A percentile compares a stretch with the other conserved stretches of the same genome.
phyloP scores from a whole-genome alignment of 2,797 vertebrate genomes.

The Betta splendens region DNA sequence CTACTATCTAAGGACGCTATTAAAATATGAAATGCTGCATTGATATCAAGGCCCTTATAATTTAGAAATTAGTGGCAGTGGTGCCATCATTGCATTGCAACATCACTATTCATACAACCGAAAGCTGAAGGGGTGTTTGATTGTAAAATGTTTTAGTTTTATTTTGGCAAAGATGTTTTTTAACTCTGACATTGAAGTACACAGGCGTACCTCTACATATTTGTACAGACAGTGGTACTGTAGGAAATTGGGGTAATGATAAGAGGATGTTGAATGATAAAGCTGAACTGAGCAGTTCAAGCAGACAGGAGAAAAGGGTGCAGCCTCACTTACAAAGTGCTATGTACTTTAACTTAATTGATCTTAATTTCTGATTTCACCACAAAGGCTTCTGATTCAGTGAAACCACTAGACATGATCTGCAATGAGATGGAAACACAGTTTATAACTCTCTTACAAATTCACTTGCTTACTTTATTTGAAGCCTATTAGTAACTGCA shows the following conservation, averaged over 20 bases:
- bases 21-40: slow-evolving; percentile 76
- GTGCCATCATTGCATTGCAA: slow-evolving; percentile 58
- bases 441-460: too few relatives aligned
- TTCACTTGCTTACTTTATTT: too few relatives aligned
- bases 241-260: slow-evolving; percentile 39
- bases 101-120: slow-evolving; percentile 54
- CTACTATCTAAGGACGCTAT: slow-evolving; percentile 53
- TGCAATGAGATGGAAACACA: slow-evolving; percentile 17
- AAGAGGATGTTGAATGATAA: slow-evolving; percentile 40
- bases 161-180: slow-evolving; percentile 60
- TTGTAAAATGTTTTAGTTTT: slow-evolving; percentile 66
- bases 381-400: slow-evolving; percentile 40
- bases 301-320: slow-evolving; percentile 61
- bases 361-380: slow-evolving; percentile 49
- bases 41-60: slow-evolving; percentile 67
- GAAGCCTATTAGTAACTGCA: slow-evolving; percentile 75
- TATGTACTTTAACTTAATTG: slow-evolving; percentile 36
- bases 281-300: slow-evolving; percentile 55
- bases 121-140: slow-evolving; percentile 68
- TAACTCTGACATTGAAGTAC: slow-evolving; percentile 61
- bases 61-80: slow-evolving; percentile 56
- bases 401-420: slow-evolving; percentile 29
- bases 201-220: slow-evolving; percentile 66
- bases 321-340: slow-evolving; percentile 66
- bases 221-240: slow-evolving; percentile 70